Conservation (phyloP, 2,113 vertebrate genomes). For the Misgurnus anguillicaudatus region DNA sequence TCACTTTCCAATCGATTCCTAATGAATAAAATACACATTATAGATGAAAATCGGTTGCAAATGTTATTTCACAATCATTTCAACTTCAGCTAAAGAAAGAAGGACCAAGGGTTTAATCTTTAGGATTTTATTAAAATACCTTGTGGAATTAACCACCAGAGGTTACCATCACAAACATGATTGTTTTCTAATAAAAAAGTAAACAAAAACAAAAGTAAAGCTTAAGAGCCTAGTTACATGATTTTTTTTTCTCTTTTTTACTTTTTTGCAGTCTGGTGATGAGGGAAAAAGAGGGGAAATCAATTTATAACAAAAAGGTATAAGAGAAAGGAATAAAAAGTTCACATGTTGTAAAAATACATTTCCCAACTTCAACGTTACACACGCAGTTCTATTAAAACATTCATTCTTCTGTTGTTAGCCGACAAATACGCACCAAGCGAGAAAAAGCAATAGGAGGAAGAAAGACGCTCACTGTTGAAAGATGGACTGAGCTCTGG, state of each 20-base stretch:
- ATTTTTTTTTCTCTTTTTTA: slow-evolving; percentile 58
- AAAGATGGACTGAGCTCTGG: slow-evolving; percentile 55
- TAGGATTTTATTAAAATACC: slow-evolving; percentile 86
- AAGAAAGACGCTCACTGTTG: slow-evolving; percentile 59
- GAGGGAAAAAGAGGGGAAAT: slow-evolving; percentile 59
- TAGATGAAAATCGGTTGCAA: neutral
- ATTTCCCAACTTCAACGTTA: slow-evolving; percentile 78
- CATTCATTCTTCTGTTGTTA: slow-evolving; percentile 74
- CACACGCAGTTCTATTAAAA: slow-evolving; percentile 72
- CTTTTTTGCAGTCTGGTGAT: slow-evolving; percentile 77
- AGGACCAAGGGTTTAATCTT: slow-evolving; percentile 61
- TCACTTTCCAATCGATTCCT: too few species aligned
- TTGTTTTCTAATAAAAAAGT: slow-evolving; percentile 86
- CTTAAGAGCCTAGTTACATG: slow-evolving; percentile 83
- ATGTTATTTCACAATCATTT: neutral
- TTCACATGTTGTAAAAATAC: slow-evolving; percentile 83
- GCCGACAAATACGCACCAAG: slow-evolving; percentile 61
- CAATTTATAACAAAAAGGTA: slow-evolving; percentile 72
- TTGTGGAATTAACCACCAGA: slow-evolving; percentile 83
- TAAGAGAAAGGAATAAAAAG: slow-evolving; percentile 64
- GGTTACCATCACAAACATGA: slow-evolving; percentile 87
- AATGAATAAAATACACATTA: too few species aligned
- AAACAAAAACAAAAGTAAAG: slow-evolving; percentile 81
- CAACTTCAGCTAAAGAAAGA: neutral
- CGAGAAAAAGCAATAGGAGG: neutral